Conservation (phyloP, 2,888 invertebrate genomes). For the Hydrotaea cyrtoneurina region DNA sequence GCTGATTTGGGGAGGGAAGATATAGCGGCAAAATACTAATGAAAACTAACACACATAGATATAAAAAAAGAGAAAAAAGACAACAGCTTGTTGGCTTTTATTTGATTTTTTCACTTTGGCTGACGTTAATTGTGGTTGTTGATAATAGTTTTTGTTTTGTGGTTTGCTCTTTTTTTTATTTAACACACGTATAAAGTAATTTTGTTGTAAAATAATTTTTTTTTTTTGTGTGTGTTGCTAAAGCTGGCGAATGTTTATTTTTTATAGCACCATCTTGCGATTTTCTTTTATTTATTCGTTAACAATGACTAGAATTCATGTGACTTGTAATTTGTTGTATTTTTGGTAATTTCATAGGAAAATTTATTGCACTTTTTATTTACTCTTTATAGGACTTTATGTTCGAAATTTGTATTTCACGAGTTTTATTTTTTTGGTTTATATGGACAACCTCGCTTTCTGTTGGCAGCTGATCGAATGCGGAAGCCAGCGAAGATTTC, state of each 20-base stretch:
- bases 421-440: not conserved
- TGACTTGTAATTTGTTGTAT: constrained; percentile 41
- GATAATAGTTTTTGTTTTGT: not conserved
- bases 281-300: constrained; percentile 6
- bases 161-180: not conserved
- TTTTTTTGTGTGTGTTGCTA: constrained; percentile 22
- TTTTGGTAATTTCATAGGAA: constrained; percentile 8
- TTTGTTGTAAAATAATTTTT: constrained; percentile 35
- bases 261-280: constrained; percentile 26
- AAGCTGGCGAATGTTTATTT: not conserved
- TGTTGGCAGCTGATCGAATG: constrained; percentile 58
- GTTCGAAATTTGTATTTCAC: not conserved
- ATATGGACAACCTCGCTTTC: constrained; percentile 46
- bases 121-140: constrained; percentile 1
- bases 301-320: constrained; percentile 57
- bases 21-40: constrained; percentile 3
- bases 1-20: too few relatives aligned
- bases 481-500: constrained; percentile 37
- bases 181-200: constrained; percentile 22
- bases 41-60: constrained; percentile 2
- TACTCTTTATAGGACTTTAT: constrained; percentile 6
- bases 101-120: constrained; percentile 12
- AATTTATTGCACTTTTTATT: constrained; percentile 41
- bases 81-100: not conserved
- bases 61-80: not conserved